Conservation (phyloP, 2,113 vertebrate species). For the Phyllopteryx taeniolatus region DNA sequence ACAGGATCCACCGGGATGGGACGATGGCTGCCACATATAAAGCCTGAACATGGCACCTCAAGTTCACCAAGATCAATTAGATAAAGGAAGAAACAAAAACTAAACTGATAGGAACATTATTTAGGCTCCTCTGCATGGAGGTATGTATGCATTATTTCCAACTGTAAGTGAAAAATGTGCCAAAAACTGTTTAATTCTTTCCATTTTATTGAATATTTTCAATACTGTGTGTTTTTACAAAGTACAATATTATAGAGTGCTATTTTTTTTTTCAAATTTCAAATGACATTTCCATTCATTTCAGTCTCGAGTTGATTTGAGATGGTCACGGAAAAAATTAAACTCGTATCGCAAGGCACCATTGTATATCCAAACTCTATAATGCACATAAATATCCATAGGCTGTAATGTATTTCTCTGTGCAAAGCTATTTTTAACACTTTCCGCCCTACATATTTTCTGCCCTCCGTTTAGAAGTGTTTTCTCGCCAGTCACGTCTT, state of each 20-base stretch:
- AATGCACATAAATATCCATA: not conserved
- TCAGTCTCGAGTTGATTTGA: no score
- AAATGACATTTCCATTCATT: no score
- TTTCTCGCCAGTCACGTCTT: constrained; percentile 37
- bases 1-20: constrained; percentile 39
- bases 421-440: not conserved
- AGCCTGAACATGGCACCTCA: not conserved
- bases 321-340: no score
- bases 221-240: no score
- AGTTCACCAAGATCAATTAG: not conserved
- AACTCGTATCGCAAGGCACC: no score
- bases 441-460: not conserved
- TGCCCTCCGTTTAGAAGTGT: not conserved
- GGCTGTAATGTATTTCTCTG: not conserved
- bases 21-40: constrained; percentile 2
- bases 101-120: not conserved
- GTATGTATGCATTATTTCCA: not conserved
- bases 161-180: not conserved
- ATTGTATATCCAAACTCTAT: no score
- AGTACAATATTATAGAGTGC: no score
- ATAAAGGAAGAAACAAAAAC: not conserved
- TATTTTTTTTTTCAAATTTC: no score
- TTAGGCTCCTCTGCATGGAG: not conserved
- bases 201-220: no score
- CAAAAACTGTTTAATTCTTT: no score